Percentiles rank a stretch among this genome's conserved stretches.
phyloP scores from a whole-genome alignment of 2,797 vertebrate genomes.

The Gallinago solitaria region DNA sequence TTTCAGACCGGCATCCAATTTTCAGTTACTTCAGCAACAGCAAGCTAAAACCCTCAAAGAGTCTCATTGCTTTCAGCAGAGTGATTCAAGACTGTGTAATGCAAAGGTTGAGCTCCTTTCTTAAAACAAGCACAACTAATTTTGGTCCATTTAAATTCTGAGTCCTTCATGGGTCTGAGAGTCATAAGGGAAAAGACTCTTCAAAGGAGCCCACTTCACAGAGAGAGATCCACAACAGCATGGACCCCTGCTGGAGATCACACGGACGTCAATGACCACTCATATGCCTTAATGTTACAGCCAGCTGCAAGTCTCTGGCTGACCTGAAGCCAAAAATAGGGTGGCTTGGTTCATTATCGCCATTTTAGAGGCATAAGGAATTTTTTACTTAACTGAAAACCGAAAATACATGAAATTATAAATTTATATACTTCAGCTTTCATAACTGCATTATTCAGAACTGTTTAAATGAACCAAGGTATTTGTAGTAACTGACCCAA shows the following conservation, averaged over 20 bases:
- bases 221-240: not conserved
- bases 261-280: not conserved
- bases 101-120: not conserved
- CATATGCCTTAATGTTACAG: not conserved
- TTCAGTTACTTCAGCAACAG: not conserved
- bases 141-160: not conserved
- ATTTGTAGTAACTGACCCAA: constrained; percentile 27
- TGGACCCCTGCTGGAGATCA: not conserved
- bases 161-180: not conserved
- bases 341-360: not conserved
- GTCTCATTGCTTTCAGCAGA: not conserved
- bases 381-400: not conserved
- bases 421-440: not conserved
- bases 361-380: not conserved
- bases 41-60: not conserved
- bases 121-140: not conserved
- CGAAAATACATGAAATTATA: not conserved
- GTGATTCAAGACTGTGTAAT: not conserved
- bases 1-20: not conserved
- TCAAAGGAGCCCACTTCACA: not conserved
- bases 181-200: not conserved
- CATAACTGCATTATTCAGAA: not conserved
- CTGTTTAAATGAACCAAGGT: not conserved
- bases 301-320: not conserved
- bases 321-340: not conserved